Percentiles rank a stretch among this genome's conserved stretches.
Conservation (phyloP, 2,797 vertebrate genomes). For the Chanos chanos region DNA sequence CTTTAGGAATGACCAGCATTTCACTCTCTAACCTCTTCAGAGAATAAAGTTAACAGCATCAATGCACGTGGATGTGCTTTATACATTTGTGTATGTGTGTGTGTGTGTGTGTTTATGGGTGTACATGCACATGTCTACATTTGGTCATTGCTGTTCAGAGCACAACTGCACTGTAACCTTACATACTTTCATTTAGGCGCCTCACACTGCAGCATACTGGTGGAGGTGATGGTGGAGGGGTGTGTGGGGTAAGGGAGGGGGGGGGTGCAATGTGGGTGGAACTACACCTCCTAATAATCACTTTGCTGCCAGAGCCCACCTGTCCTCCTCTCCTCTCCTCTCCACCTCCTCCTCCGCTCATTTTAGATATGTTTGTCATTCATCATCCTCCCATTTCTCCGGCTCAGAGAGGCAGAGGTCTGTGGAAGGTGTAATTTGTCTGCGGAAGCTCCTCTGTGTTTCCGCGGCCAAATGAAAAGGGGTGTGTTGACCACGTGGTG, state of each 20-base stretch:
- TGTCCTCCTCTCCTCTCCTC: slow-evolving; percentile 13
- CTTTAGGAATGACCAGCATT: too few species aligned
- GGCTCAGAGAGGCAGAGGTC: slow-evolving; percentile 60
- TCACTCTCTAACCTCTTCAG: too few species aligned
- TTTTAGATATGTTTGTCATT: slow-evolving; percentile 46
- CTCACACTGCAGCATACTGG: too few species aligned
- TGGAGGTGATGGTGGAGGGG: slow-evolving; percentile 12
- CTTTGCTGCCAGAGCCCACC: slow-evolving; percentile 50
- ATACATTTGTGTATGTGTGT: slow-evolving; percentile 1
- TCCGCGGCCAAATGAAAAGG: slow-evolving; percentile 63
- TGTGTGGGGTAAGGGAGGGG: slow-evolving; percentile 14
- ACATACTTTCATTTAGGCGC: neutral
- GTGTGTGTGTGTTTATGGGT: too few species aligned
- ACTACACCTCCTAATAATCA: slow-evolving; percentile 65
- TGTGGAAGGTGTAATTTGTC: slow-evolving; percentile 71
- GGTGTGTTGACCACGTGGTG: slow-evolving; percentile 66
- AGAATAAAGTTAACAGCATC: too few species aligned
- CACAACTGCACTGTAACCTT: too few species aligned
- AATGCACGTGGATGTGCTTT: too few species aligned
- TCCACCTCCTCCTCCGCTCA: slow-evolving; percentile 22
- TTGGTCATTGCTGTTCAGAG: too few species aligned
- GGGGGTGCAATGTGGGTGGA: slow-evolving; percentile 9
- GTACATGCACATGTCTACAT: neutral
- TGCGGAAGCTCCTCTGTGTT: slow-evolving; percentile 69
- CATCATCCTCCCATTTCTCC: slow-evolving; percentile 64